Evolutionary conservation across 2,888 invertebrate genomes (phyloP).

Genomic region (Harpagoxenus sublaevis): DNA sequence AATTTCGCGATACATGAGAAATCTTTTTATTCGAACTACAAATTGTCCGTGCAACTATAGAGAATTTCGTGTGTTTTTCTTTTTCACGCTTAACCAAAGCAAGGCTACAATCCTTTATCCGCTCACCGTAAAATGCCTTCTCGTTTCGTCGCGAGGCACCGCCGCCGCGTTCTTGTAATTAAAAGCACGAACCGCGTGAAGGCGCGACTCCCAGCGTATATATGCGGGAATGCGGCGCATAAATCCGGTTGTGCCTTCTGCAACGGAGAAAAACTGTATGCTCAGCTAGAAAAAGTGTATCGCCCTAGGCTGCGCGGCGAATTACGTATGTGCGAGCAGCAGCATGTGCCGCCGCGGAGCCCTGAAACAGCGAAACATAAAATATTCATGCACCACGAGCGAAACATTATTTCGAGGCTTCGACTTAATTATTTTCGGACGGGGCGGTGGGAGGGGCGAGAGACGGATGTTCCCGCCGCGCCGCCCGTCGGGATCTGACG

Average conservation of each 20-base stretch:
- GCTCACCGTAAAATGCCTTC: background rate
- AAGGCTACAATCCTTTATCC: background rate
- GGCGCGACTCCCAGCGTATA: background rate
- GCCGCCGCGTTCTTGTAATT: slow-evolving; percentile 30
- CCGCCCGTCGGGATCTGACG: no score
- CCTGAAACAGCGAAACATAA: slow-evolving; percentile 69
- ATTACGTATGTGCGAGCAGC: slow-evolving; percentile 53
- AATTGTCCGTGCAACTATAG: background rate
- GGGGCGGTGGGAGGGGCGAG: background rate
- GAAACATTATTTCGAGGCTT: slow-evolving; percentile 33
- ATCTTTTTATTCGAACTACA: background rate
- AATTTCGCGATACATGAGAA: background rate
- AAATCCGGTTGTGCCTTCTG: slow-evolving; percentile 66
- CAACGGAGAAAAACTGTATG: slow-evolving; percentile 73
- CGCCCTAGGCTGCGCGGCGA: slow-evolving; percentile 54
- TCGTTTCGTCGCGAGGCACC: background rate
- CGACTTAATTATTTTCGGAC: slow-evolving; percentile 39
- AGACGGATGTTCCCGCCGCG: background rate
- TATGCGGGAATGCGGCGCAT: slow-evolving; percentile 51
- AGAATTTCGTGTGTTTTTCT: background rate
- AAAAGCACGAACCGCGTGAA: slow-evolving; percentile 29
- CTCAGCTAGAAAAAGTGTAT: slow-evolving; percentile 66
- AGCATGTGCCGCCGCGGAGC: background rate
- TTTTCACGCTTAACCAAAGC: background rate
- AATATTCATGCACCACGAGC: slow-evolving; percentile 63